Percentiles rank a stretch among this genome's conserved stretches.
Evolutionary conservation across 2,797 vertebrate genomes (phyloP).

Genomic region (Pangasius sanitwongsei): DNA sequence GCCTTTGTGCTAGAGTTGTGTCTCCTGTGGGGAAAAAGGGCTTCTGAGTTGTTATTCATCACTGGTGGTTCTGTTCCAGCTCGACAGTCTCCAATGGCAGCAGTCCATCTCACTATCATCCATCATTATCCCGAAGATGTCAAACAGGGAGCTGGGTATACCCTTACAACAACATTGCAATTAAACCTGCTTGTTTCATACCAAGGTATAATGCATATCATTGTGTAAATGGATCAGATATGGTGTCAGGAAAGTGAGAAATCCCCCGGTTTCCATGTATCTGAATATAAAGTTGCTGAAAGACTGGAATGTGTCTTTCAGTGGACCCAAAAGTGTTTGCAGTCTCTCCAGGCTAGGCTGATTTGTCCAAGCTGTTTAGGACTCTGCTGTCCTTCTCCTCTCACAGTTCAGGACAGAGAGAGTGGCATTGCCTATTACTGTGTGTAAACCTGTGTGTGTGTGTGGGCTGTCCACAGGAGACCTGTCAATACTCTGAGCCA

Average conservation of each 20-base stretch:
- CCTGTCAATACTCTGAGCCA: conserved; percentile 89
- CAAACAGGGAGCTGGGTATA: conserved; percentile 58
- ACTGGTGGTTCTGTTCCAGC: conserved; percentile 66
- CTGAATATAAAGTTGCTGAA: conserved; percentile 46
- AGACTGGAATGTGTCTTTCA: background rate
- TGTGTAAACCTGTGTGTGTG: conserved; percentile 46
- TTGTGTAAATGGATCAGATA: background rate
- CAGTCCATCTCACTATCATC: conserved; percentile 73
- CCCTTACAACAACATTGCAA: conserved; percentile 52
- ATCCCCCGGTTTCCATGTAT: conserved; percentile 39
- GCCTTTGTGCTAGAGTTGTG: conserved; percentile 63
- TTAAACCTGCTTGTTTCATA: conserved; percentile 47
- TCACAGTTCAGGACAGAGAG: conserved; percentile 41
- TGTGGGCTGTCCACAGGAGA: conserved; percentile 86
- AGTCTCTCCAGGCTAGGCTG: conserved; percentile 40
- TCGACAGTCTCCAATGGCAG: conserved; percentile 71
- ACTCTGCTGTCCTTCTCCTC: conserved; percentile 49
- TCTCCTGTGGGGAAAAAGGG: conserved; percentile 70
- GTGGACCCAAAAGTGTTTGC: background rate
- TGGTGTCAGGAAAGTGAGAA: conserved; percentile 19
- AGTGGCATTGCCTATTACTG: conserved; percentile 44
- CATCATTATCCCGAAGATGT: conserved; percentile 70
- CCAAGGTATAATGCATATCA: conserved; percentile 14
- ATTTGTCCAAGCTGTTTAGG: conserved; percentile 41
- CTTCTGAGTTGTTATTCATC: conserved; percentile 75